phyloP scores from a whole-genome alignment of 2,797 vertebrate species.

The Sphenopsis melanotis region DNA sequence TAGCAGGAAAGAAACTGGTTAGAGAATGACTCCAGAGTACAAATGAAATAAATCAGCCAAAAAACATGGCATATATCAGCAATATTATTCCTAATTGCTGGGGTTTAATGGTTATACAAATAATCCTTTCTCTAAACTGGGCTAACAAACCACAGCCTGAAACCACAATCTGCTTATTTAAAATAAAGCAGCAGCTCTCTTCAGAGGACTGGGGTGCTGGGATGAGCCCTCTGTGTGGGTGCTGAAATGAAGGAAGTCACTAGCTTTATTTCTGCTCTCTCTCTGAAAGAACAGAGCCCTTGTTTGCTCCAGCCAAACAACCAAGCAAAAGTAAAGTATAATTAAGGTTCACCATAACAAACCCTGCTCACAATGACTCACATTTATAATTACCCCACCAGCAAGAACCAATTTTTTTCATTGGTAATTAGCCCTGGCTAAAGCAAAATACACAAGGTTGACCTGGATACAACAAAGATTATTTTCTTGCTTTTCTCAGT shows the following conservation, averaged over 20 bases:
- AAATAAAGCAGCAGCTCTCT: background rate
- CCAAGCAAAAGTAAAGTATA: constrained; percentile 26
- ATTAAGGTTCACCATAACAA: constrained; percentile 43
- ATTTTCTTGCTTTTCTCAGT: constrained; percentile 25
- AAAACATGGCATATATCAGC: background rate
- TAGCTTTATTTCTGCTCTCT: constrained; percentile 28
- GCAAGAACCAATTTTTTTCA: background rate
- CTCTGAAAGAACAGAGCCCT: constrained; percentile 9
- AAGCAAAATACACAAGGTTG: constrained; percentile 7
- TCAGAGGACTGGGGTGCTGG: background rate
- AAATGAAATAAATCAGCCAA: background rate
- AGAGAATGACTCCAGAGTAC: background rate
- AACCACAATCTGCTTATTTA: background rate
- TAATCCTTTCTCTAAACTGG: background rate
- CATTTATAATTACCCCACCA: constrained; percentile 18
- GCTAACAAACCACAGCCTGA: background rate
- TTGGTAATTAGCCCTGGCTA: constrained; percentile 38
- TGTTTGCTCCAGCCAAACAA: constrained; percentile 43
- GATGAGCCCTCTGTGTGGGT: background rate
- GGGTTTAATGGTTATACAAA: background rate
- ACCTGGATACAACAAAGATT: background rate
- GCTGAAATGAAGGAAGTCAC: background rate
- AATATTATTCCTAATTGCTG: background rate
- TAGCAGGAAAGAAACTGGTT: background rate
- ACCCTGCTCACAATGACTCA: background rate